phyloP scores from a whole-genome alignment of 2,113 vertebrate genomes.

The Lophotis ruficrista region DNA sequence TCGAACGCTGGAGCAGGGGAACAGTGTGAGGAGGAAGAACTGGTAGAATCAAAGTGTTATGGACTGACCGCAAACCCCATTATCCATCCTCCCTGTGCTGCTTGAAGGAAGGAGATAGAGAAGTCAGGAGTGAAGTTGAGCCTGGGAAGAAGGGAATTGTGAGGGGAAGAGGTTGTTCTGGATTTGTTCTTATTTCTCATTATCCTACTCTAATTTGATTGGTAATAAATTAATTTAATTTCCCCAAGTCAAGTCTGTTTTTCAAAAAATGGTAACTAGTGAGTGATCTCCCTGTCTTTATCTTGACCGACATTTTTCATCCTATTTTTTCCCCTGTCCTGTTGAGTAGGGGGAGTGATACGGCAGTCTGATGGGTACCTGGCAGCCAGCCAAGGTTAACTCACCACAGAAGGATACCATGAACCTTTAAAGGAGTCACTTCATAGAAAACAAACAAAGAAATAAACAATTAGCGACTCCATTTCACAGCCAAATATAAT shows the following conservation, averaged over 20 bases:
- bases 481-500: background rate
- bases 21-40: background rate
- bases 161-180: background rate
- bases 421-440: background rate
- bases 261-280: background rate
- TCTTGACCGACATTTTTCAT: background rate
- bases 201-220: background rate
- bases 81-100: rapidly evolving
- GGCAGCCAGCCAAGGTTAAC: background rate
- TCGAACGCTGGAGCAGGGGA: background rate
- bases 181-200: background rate
- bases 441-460: background rate
- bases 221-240: background rate
- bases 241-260: background rate
- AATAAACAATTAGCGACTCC: background rate
- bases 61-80: rapidly evolving
- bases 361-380: background rate
- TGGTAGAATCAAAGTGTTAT: background rate
- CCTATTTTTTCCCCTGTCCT: background rate
- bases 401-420: background rate
- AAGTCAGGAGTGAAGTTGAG: background rate
- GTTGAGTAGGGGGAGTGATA: background rate
- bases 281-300: background rate
- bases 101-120: background rate
- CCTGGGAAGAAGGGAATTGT: background rate